A percentile compares a stretch with the other conserved stretches of the same genome.
phyloP scores from a whole-genome alignment of 2,113 vertebrate genomes.

The Taxidea taxus region DNA sequence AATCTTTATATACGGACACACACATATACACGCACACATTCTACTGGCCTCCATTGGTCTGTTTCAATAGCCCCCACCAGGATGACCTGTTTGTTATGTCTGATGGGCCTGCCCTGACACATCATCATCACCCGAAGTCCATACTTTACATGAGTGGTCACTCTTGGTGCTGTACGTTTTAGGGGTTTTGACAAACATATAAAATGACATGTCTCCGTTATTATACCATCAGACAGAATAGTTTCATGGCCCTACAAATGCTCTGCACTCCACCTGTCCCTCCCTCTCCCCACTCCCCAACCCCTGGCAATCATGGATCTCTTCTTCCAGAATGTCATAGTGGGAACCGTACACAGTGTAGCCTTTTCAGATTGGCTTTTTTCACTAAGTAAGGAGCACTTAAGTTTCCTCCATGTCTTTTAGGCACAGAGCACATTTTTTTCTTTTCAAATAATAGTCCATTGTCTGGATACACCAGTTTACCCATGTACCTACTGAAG shows the following conservation, averaged over 20 bases:
- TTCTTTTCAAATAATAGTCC: not conserved
- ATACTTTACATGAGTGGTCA: too few relatives aligned
- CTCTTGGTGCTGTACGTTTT: not conserved
- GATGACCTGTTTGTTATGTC: too few relatives aligned
- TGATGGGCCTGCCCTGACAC: rapidly evolving
- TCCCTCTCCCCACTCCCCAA: not conserved
- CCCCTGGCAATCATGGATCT: not conserved
- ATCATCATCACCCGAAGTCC: not conserved
- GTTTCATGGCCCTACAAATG: not conserved
- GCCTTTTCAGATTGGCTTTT: not conserved
- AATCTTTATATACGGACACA: not conserved
- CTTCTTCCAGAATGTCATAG: not conserved
- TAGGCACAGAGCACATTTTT: not conserved
- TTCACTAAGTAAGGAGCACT: not conserved
- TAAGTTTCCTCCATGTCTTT: not conserved
- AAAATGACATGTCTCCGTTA: not conserved
- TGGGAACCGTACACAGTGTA: not conserved
- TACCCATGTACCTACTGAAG: not conserved
- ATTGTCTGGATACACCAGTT: not conserved
- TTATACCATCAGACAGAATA: not conserved
- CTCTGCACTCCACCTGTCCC: not conserved
- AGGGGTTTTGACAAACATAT: not conserved
- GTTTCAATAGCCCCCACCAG: not conserved
- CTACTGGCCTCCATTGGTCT: not conserved
- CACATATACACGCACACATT: not conserved